phyloP scores from a whole-genome alignment of 2,113 vertebrate species.

The Scortum barcoo region DNA sequence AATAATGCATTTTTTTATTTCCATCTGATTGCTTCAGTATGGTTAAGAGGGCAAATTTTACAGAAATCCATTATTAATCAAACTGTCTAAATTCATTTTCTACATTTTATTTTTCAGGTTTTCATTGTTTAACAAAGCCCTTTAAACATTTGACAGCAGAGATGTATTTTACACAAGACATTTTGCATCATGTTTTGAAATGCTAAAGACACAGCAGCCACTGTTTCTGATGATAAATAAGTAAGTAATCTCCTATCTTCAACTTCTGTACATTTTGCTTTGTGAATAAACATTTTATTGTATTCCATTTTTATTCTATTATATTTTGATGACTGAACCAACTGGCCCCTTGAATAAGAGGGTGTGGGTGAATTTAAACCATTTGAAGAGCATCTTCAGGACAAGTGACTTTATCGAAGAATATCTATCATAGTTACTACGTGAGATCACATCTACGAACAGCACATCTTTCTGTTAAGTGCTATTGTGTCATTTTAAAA shows the following conservation, averaged over 20 bases:
- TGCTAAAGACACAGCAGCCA: neutral
- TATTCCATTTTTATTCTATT: no score
- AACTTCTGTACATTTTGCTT: neutral
- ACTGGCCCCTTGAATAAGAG: neutral
- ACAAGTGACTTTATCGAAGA: no score
- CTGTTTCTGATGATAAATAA: neutral
- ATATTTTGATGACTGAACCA: neutral
- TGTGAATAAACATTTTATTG: neutral
- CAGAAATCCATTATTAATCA: neutral
- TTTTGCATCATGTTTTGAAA: neutral
- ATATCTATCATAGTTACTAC: no score
- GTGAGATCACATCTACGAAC: no score
- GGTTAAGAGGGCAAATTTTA: neutral
- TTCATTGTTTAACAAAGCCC: no score
- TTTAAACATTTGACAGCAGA: no score
- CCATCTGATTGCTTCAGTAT: neutral
- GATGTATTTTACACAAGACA: neutral
- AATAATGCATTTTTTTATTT: slow-evolving; percentile 28
- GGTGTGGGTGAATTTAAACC: no score
- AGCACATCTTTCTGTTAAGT: no score
- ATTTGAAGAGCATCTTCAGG: no score
- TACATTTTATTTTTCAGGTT: neutral
- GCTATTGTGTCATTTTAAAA: no score
- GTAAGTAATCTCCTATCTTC: neutral
- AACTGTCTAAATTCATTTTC: neutral